Evolutionary conservation across 2,888 invertebrate genomes (phyloP).

Genomic region (Macrophya annulata): DNA sequence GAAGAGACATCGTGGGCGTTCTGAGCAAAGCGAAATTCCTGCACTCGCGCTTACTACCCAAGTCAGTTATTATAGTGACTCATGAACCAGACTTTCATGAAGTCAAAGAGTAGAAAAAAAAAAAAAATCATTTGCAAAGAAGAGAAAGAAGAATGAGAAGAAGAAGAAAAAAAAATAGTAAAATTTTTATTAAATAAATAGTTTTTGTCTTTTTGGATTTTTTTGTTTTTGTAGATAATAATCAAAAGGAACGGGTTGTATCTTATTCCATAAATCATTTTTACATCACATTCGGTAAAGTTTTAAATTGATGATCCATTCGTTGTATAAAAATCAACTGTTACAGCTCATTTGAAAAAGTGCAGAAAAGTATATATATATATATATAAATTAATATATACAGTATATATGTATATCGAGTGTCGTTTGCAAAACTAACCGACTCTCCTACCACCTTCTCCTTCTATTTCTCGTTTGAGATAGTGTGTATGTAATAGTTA

Average conservation of each 20-base stretch:
- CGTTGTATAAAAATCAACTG: too few species aligned
- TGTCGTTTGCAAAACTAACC: constrained; percentile 30
- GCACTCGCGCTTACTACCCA: not conserved
- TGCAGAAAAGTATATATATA: not conserved
- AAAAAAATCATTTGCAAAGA: not conserved
- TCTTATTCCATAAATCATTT: too few species aligned
- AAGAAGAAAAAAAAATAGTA: not conserved
- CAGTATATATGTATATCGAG: constrained; percentile 21
- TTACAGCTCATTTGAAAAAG: too few species aligned
- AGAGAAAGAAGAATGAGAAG: not conserved
- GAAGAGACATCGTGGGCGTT: constrained; percentile 31
- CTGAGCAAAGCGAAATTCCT: constrained; percentile 45
- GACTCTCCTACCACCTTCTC: not conserved
- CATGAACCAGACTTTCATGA: not conserved
- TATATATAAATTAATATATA: too few species aligned
- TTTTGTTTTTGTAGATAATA: not conserved
- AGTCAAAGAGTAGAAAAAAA: not conserved
- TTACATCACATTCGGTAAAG: too few species aligned
- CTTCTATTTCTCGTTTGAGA: not conserved
- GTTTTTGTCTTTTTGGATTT: not conserved
- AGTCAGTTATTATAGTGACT: constrained; percentile 21
- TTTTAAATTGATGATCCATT: too few species aligned
- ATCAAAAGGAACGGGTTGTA: too few species aligned
- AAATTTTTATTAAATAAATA: not conserved
- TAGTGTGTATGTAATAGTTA: constrained; percentile 21